These are phyloP conservation scores for Hirtodrosophila cameraria DNA, from an alignment of 2,888 invertebrate species.

Conservation along the genomic window DNA sequence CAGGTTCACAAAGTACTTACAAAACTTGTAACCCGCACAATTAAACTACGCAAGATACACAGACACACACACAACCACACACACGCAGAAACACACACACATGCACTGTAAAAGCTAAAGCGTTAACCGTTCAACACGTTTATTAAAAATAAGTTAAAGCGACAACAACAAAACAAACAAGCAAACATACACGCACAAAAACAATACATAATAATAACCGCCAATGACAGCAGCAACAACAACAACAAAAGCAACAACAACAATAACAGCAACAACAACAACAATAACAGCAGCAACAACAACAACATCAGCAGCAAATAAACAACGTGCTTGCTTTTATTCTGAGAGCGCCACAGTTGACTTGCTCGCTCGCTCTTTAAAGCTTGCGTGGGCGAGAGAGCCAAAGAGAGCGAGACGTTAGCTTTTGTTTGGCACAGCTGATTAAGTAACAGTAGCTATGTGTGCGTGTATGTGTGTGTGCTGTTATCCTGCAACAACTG, in stretches of 20 bases:
- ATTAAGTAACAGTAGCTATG: slow-evolving; percentile 13
- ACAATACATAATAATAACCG: slow-evolving; percentile 43
- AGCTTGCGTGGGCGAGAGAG: slow-evolving; percentile 14
- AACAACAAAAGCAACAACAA: slow-evolving; percentile 37
- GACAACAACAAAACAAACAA: slow-evolving; percentile 22
- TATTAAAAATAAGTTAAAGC: slow-evolving; percentile 40
- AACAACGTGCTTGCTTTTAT: slow-evolving; percentile 35
- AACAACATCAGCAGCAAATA: slow-evolving; percentile 16
- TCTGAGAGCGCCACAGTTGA: slow-evolving; percentile 14
- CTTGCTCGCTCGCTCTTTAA: slow-evolving; percentile 1
- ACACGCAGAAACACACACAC: slow-evolving; percentile 2
- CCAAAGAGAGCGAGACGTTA: slow-evolving; percentile 18
- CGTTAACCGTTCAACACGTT: slow-evolving; percentile 64
- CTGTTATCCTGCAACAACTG: slow-evolving; percentile 14
- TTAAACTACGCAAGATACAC: slow-evolving; percentile 48
- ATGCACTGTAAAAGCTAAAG: slow-evolving; percentile 38
- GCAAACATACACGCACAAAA: slow-evolving; percentile 5
- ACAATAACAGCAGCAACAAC: slow-evolving; percentile 19
- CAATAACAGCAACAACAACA: slow-evolving; percentile 27
- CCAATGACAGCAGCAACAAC: slow-evolving; percentile 17
- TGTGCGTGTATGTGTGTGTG: neutral
- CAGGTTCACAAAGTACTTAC: slow-evolving; percentile 33
- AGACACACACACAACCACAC: slow-evolving; percentile 20
- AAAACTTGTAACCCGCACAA: slow-evolving; percentile 53
- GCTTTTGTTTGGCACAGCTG: slow-evolving; percentile 51